These are phyloP conservation scores for Parochlus steinenii DNA, from an alignment of 2,888 invertebrate species.

Conservation along the genomic window DNA sequence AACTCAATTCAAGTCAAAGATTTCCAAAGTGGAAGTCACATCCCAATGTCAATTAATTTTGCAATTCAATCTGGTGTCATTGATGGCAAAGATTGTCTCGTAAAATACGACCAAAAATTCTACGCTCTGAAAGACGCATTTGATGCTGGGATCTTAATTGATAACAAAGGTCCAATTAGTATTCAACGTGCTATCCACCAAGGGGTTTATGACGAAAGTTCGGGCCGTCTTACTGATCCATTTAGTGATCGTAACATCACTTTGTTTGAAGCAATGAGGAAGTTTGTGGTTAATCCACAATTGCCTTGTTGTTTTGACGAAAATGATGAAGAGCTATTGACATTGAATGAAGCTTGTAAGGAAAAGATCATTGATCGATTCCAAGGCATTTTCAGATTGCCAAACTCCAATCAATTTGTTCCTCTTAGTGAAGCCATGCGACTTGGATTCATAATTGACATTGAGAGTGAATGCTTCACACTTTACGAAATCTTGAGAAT, in stretches of 20 bases:
- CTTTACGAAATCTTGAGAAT: constrained; percentile 63
- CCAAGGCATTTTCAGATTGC: constrained; percentile 59
- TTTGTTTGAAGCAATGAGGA: constrained; percentile 65
- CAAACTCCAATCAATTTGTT: constrained; percentile 45
- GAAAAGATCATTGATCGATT: constrained; percentile 67
- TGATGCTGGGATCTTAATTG: constrained; percentile 60
- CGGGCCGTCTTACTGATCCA: constrained; percentile 69
- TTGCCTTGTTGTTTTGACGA: constrained; percentile 68
- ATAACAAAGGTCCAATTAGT: constrained; percentile 65
- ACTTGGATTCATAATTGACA: constrained; percentile 64
- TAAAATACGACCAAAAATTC: constrained; percentile 30
- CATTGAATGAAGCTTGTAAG: constrained; percentile 63
- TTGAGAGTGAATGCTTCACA: constrained; percentile 66
- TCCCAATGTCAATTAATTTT: constrained; percentile 59
- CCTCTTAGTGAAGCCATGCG: constrained; percentile 59
- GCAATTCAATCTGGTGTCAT: constrained; percentile 62
- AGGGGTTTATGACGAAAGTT: constrained; percentile 65
- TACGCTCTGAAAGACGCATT: constrained; percentile 61
- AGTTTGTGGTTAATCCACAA: constrained; percentile 63
- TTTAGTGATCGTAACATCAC: constrained; percentile 62
- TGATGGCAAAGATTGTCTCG: constrained; percentile 36
- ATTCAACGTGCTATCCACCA: constrained; percentile 72
- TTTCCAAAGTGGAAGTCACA: constrained; percentile 55
- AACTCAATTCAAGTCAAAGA: constrained; percentile 72
- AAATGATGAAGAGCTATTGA: constrained; percentile 51